phyloP scores from a whole-genome alignment of 37 sponge, comb jelly and placozoan species.

The Oscarella lobularis region DNA sequence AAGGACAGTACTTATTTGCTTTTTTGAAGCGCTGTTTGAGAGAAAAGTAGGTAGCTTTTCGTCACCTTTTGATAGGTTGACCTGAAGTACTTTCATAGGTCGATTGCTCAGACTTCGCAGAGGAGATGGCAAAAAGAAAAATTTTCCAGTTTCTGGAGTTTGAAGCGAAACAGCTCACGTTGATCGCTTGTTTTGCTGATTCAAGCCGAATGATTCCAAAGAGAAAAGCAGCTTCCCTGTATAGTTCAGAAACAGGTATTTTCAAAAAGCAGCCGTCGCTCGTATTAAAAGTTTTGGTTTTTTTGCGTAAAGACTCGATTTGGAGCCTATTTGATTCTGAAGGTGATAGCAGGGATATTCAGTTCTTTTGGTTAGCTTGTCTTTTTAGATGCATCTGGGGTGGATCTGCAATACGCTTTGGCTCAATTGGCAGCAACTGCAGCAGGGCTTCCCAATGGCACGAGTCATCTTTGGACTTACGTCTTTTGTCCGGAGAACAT shows the following conservation, averaged over 20 bases:
- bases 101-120: background rate
- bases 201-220: too few relatives aligned
- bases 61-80: too few relatives aligned
- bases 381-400: slow-evolving; percentile 14
- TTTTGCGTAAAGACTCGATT: background rate
- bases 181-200: background rate
- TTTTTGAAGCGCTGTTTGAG: background rate
- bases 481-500: slow-evolving; percentile 44
- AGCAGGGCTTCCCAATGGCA: slow-evolving; percentile 34
- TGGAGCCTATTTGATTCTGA: background rate
- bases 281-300: too few relatives aligned
- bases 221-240: too few relatives aligned
- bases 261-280: too few relatives aligned
- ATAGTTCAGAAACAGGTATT: too few relatives aligned
- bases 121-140: background rate
- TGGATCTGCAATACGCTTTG: slow-evolving; percentile 44
- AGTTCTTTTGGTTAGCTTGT: background rate
- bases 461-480: slow-evolving; percentile 64
- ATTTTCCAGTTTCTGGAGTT: background rate
- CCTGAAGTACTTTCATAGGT: too few relatives aligned
- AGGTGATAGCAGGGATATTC: background rate
- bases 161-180: background rate
- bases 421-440: slow-evolving; percentile 62
- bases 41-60: too few relatives aligned
- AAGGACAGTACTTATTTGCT: background rate